A percentile compares a stretch with the other conserved stretches of the same genome.
These are phyloP conservation scores for Drosophila nigricruria DNA, from an alignment of 2,888 invertebrate genomes.

Conservation along the genomic window DNA sequence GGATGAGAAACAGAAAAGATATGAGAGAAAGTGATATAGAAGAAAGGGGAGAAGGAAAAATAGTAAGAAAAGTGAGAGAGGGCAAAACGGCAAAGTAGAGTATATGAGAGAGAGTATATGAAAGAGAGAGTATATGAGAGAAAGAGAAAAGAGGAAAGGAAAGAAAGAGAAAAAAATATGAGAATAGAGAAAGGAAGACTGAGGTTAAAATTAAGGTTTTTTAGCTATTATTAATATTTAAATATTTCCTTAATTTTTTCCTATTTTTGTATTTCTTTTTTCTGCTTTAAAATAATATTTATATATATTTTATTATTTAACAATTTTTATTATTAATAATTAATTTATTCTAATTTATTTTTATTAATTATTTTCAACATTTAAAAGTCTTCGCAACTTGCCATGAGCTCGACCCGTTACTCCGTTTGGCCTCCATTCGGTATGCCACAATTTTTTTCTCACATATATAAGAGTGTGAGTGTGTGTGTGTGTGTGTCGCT, in stretches of 20 bases:
- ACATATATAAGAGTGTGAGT: slow-evolving; percentile 2
- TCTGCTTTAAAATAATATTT: background rate
- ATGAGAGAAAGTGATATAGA: too few species aligned
- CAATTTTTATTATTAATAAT: background rate
- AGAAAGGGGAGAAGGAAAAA: too few species aligned
- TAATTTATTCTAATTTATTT: background rate
- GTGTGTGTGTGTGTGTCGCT: slow-evolving; percentile 18
- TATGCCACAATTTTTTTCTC: background rate
- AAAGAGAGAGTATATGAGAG: background rate
- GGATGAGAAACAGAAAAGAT: too few species aligned
- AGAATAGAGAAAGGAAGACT: background rate
- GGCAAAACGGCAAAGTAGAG: background rate
- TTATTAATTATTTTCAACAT: background rate
- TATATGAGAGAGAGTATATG: background rate
- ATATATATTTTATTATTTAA: background rate
- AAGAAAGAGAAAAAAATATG: background rate
- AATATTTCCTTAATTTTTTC: too few species aligned
- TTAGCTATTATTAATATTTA: too few species aligned
- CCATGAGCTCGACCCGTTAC: background rate
- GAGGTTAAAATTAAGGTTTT: too few species aligned
- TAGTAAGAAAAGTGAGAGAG: background rate
- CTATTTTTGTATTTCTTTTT: too few species aligned
- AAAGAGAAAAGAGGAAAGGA: background rate
- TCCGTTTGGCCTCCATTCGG: slow-evolving; percentile 17
- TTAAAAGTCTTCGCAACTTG: background rate